A percentile compares a stretch with the other conserved stretches of the same genome.
Conservation (phyloP, 1,140 invertebrate genomes). For the Micrasema minimum region DNA sequence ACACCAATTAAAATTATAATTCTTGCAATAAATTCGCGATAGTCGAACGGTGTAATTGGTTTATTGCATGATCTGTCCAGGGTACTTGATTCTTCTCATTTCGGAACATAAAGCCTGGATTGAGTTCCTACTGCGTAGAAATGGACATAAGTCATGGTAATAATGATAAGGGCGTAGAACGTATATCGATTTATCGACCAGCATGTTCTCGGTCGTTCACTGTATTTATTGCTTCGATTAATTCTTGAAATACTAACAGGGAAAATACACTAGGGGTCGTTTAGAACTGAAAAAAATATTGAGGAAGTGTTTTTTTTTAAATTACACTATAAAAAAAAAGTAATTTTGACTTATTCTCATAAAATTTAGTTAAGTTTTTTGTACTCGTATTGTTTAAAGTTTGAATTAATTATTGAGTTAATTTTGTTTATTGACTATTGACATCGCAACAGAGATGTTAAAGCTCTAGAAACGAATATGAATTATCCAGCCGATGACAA, state of each 20-base stretch:
- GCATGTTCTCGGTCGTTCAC: neutral
- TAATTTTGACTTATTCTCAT: neutral
- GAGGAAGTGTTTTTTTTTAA: neutral
- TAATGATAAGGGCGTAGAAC: neutral
- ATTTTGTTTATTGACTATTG: neutral
- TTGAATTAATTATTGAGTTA: neutral
- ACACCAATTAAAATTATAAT: conserved; percentile 13
- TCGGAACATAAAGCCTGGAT: neutral
- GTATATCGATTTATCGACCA: neutral
- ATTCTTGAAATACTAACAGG: neutral
- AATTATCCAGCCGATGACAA: too few species aligned
- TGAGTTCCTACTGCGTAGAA: neutral
- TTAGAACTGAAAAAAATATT: neutral
- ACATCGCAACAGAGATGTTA: too few species aligned
- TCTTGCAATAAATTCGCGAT: neutral
- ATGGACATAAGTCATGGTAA: conserved; percentile 2
- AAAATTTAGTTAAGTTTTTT: neutral
- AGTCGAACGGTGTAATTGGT: neutral
- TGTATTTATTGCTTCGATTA: conserved; percentile 3
- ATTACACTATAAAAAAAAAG: neutral
- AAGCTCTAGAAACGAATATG: too few species aligned
- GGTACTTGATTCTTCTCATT: neutral
- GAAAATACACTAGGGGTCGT: neutral
- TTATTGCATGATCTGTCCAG: conserved; percentile 3
- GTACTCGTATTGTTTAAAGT: neutral